These are phyloP conservation scores for Calephelis nemesis DNA, from an alignment of 1,140 invertebrate genomes.

Conservation along the genomic window DNA sequence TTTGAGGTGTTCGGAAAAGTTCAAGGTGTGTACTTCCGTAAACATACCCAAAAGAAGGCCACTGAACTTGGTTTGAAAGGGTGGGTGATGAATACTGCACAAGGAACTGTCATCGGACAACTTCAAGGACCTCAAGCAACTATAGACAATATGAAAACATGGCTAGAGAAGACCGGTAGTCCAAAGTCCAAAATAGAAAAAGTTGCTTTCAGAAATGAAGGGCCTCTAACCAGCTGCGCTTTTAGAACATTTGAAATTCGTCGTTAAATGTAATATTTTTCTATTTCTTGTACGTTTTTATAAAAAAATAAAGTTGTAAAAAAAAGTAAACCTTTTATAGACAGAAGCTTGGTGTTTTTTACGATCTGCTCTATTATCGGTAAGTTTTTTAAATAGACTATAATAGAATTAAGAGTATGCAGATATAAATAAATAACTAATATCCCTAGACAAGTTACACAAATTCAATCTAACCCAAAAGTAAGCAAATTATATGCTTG, in stretches of 20 bases:
- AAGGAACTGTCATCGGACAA: constrained; percentile 82
- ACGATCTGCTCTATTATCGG: too few species aligned
- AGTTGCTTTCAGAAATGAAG: constrained; percentile 78
- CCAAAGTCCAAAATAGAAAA: constrained; percentile 82
- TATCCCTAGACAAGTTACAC: too few species aligned
- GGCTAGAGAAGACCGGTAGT: constrained; percentile 82
- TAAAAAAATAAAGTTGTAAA: not conserved
- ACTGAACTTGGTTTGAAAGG: constrained; percentile 80
- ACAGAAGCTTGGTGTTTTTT: too few species aligned
- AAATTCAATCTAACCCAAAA: too few species aligned
- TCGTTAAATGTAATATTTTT: constrained; percentile 36
- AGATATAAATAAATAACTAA: too few species aligned
- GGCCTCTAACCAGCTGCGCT: constrained; percentile 48
- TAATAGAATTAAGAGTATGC: too few species aligned
- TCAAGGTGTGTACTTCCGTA: constrained; percentile 80
- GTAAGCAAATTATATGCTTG: too few species aligned
- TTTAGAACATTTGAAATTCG: constrained; percentile 64
- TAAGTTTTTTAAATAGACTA: too few species aligned
- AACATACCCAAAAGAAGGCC: constrained; percentile 82
- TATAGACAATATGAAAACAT: constrained; percentile 82
- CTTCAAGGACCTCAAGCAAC: constrained; percentile 80
- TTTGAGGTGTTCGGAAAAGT: constrained; percentile 82
- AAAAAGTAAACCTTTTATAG: too few species aligned
- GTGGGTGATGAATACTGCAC: constrained; percentile 84
- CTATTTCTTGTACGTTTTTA: not conserved